Base-by-base conservation (phyloP, 2,797 vertebrate species). In the Clarias pachynema region DNA sequence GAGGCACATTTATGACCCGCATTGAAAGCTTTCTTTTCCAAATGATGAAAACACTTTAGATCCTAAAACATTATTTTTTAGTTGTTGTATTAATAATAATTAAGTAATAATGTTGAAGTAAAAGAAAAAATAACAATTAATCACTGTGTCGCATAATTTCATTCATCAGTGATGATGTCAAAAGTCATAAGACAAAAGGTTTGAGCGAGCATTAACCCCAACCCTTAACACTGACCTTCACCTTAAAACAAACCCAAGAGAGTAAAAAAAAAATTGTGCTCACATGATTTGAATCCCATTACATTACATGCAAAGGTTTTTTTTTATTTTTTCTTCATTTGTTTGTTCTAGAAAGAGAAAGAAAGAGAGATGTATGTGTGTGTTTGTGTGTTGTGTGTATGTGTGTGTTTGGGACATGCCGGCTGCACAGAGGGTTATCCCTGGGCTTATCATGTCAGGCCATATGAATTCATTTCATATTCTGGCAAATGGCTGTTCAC, bases 391-490 rank as follows among this genome's bases (percentile, higher is more conserved):
- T 90, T 89, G 90, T 89, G 91, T 90, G 87, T 92, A 85, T 87
- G 69, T 80, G 85, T 86, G 24, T 44, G 56, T 86, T 44, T 60
- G 56, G 74, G 44, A 70, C 24, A 87, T 84, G 69, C 88, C 84
- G 86, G 82, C 88, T 78, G 91, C 90, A 88, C 88, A 84, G 85
- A 81, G 89, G 92, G 93, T 93, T 93, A 93, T 95, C 93, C 93
- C 91, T 93, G 91, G 92, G 94, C 93, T 95, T 93, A 92, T 94
- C 93, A 89, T 95, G 94, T 94, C 93, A 92, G 92, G 92, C 92
- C 93, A 94, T 92, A 93, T 92, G 92, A 95, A 94, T 95, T 95
- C 91, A 95, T 95, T 94, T 94, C 92, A 94, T 95, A 96, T 95
- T 96, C 95, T 93, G 93, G 91, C 92, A 89, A 94, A 92, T 93